Percentiles rank a stretch among this genome's conserved stretches.
Evolutionary conservation across 2,113 vertebrate species (phyloP).

Genomic region (Hemicordylus capensis): DNA sequence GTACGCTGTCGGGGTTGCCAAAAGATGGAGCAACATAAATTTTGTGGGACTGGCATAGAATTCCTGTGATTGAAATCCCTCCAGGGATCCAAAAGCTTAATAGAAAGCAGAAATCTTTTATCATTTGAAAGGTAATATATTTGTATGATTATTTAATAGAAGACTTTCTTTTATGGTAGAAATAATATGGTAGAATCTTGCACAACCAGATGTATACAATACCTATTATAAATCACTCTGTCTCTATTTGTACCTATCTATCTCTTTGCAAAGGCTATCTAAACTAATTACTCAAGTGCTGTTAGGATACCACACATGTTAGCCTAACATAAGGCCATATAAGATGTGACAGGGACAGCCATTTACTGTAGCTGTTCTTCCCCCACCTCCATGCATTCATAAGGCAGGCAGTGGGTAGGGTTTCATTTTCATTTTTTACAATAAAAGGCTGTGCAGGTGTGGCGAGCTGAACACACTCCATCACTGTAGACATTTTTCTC

Average conservation of each 20-base stretch:
- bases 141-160: too few species aligned
- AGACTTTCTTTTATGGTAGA: too few species aligned
- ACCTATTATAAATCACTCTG: too few species aligned
- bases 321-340: background rate
- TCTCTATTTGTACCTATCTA: background rate
- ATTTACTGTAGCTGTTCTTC: background rate
- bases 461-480: background rate
- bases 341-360: background rate
- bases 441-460: background rate
- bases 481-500: background rate
- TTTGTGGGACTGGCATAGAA: background rate
- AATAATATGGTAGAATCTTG: too few species aligned
- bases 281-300: slow-evolving; percentile 24
- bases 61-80: background rate
- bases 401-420: background rate
- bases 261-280: slow-evolving; percentile 22
- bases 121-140: slow-evolving; percentile 6
- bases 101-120: background rate
- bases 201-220: too few species aligned
- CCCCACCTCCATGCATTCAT: background rate
- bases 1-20: background rate
- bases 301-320: too few species aligned
- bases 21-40: background rate
- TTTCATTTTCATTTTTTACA: background rate
- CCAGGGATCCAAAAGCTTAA: background rate